Evolutionary conservation across 2,797 vertebrate genomes (phyloP).

Genomic region (Rhinogobio ventralis): DNA sequence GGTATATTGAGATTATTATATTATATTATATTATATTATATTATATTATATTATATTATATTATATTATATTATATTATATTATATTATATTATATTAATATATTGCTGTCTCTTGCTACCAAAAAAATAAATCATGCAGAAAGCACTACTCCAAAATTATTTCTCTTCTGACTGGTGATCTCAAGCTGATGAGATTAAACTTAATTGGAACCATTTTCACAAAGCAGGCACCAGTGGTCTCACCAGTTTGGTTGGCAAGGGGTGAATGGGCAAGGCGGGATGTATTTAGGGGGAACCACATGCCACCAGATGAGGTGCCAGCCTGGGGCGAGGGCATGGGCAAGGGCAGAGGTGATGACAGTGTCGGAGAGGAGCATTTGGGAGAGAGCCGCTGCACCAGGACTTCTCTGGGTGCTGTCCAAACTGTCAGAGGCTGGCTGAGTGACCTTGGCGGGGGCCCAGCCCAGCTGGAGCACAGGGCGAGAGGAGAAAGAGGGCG

Average conservation of each 20-base stretch:
- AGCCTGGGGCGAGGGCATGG: constrained; percentile 59
- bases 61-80: background rate
- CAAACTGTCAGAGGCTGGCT: constrained; percentile 71
- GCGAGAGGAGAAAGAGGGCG: constrained; percentile 53
- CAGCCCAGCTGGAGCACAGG: constrained; percentile 69
- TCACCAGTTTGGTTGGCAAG: constrained; percentile 46
- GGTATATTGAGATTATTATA: background rate
- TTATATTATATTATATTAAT: background rate
- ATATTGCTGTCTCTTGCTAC: background rate
- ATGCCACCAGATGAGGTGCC: constrained; percentile 65
- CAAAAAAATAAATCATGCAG: background rate
- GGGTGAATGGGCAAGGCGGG: constrained; percentile 39
- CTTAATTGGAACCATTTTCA: constrained; percentile 48
- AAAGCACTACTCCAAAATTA: background rate
- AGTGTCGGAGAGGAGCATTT: constrained; percentile 51
- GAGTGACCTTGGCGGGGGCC: constrained; percentile 74
- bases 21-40: constrained; percentile 16
- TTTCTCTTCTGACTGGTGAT: constrained; percentile 16
- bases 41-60: background rate
- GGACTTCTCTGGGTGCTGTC: constrained; percentile 68
- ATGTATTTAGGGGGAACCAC: constrained; percentile 61
- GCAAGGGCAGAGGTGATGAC: constrained; percentile 62
- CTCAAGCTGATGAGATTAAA: constrained; percentile 51
- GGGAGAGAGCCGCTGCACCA: constrained; percentile 57
- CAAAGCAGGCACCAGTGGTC: constrained; percentile 47